These are phyloP conservation scores for Burhinus bistriatus DNA, from an alignment of 2,113 vertebrate species.

Conservation along the genomic window DNA sequence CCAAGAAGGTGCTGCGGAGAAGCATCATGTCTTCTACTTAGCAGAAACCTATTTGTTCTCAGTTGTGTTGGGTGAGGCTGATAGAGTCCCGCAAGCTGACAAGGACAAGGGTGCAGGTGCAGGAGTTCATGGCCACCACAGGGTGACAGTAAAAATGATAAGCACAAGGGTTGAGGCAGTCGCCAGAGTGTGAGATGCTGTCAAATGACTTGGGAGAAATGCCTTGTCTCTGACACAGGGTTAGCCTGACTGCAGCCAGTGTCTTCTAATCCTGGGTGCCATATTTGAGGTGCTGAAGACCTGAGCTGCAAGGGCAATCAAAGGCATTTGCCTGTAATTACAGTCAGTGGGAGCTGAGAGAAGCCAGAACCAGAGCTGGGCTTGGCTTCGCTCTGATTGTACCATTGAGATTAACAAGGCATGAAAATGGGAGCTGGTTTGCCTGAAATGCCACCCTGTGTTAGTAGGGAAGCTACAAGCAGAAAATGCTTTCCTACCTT, in stretches of 20 bases:
- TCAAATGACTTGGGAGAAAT: not conserved
- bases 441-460: not conserved
- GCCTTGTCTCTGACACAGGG: too few relatives aligned
- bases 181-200: not conserved
- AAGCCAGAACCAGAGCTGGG: not conserved
- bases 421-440: not conserved
- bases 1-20: not conserved
- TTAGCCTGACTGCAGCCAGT: too few relatives aligned
- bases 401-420: not conserved
- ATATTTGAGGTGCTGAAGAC: accelerated
- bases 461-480: not conserved
- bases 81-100: not conserved
- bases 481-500: not conserved
- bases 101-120: not conserved
- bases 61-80: not conserved
- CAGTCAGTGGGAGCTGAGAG: not conserved
- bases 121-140: not conserved
- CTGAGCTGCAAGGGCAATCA: not conserved
- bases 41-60: not conserved
- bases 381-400: not conserved
- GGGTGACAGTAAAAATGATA: not conserved
- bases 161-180: not conserved
- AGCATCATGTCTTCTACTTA: not conserved
- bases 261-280: not conserved
- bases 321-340: not conserved